A percentile compares a stretch with the other conserved stretches of the same genome.
Conservation (phyloP, 2,797 vertebrate genomes). For the Distichodus sexfasciatus region DNA sequence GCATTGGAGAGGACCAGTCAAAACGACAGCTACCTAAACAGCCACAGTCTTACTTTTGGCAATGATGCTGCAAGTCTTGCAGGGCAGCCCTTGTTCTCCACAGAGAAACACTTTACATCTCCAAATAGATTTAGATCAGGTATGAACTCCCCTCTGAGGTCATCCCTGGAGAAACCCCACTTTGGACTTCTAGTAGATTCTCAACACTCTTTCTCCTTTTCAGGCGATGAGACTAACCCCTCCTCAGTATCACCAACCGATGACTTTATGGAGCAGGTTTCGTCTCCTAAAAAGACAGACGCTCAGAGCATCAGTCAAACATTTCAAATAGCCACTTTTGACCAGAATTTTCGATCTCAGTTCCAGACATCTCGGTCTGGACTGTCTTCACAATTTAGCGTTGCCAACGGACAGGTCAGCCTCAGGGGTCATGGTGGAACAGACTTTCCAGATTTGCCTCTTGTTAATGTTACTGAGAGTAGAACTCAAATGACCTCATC, state of each 20-base stretch:
- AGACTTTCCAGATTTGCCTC: conserved; percentile 95
- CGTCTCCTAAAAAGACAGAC: conserved; percentile 95
- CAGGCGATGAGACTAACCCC: conserved; percentile 93
- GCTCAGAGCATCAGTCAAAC: conserved; percentile 90
- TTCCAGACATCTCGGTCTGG: conserved; percentile 89
- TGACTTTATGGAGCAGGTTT: conserved; percentile 97
- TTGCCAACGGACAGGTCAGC: conserved; percentile 95
- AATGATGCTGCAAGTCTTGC: conserved; percentile 90
- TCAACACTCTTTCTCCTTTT: conserved; percentile 96
- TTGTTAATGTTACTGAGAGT: conserved; percentile 92
- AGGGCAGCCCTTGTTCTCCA: conserved; percentile 90
- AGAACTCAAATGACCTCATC: conserved; percentile 96
- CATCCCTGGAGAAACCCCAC: conserved; percentile 93
- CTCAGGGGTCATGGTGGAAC: conserved; percentile 87
- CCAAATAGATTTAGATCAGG: conserved; percentile 92
- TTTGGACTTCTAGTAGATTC: conserved; percentile 95
- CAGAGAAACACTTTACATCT: conserved; percentile 92
- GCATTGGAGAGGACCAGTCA: conserved; percentile 99
- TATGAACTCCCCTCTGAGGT: conserved; percentile 93
- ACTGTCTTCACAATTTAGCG: conserved; percentile 89
- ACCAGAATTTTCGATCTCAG: conserved; percentile 94
- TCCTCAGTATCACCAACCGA: conserved; percentile 89
- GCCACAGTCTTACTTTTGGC: conserved; percentile 94
- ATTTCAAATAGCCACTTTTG: conserved; percentile 95
- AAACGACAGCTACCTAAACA: conserved; percentile 98